Evolutionary conservation across 2,113 vertebrate species (phyloP).

Genomic region (Dendropsophus ebraccatus): DNA sequence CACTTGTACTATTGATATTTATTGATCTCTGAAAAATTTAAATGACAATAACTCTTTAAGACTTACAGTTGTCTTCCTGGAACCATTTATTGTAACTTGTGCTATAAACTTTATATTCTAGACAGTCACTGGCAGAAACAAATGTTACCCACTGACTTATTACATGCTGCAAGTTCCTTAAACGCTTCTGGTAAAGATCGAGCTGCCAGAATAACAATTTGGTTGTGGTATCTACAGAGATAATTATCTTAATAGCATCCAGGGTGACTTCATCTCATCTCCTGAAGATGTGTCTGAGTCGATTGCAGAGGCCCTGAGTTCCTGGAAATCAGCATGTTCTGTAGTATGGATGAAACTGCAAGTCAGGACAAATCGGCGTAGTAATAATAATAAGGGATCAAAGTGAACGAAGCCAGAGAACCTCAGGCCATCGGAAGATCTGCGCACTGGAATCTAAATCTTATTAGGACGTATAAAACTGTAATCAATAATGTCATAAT

Average conservation of each 20-base stretch:
- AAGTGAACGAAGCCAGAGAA: background rate
- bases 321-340: constrained; percentile 4
- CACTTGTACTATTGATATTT: no score
- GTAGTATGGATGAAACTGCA: background rate
- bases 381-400: background rate
- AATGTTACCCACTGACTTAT: background rate
- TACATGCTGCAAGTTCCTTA: background rate
- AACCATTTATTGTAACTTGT: no score
- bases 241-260: constrained; percentile 37
- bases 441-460: background rate
- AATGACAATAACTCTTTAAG: no score
- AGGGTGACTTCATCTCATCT: background rate
- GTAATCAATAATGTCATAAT: background rate
- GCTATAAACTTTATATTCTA: no score
- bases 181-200: background rate
- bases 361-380: background rate
- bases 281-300: constrained; percentile 11
- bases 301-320: background rate
- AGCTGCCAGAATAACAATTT: constrained; percentile 20
- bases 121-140: no score
- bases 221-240: constrained; percentile 6
- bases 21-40: no score
- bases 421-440: background rate
- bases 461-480: background rate
- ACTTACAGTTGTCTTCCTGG: no score